phyloP scores from a whole-genome alignment of 2,113 vertebrate genomes.

The Rhinoptilus africanus region DNA sequence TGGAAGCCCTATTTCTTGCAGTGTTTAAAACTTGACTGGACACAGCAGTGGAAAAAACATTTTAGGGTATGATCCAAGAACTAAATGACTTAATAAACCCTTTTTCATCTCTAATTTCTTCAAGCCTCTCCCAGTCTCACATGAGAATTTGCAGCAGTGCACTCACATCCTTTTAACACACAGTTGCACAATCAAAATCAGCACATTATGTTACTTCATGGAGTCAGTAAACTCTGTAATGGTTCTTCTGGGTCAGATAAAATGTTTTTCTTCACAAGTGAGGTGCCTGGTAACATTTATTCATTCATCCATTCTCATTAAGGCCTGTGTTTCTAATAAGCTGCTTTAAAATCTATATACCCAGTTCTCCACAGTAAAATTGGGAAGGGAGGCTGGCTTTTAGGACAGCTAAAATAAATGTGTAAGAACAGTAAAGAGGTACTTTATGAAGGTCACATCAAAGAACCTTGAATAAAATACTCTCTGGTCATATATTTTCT shows the following conservation, averaged over 20 bases:
- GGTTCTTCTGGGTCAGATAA: slow-evolving; percentile 49
- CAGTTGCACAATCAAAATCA: slow-evolving; percentile 35
- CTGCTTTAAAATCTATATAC: background rate
- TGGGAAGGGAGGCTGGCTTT: background rate
- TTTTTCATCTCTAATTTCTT: slow-evolving; percentile 50
- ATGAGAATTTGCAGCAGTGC: background rate
- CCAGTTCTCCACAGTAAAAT: background rate
- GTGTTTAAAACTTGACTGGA: slow-evolving; percentile 46
- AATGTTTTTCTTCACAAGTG: slow-evolving; percentile 39
- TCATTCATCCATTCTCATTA: slow-evolving; percentile 37
- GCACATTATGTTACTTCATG: slow-evolving; percentile 45
- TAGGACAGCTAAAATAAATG: background rate
- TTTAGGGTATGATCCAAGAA: slow-evolving; percentile 27
- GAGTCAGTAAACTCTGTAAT: slow-evolving; percentile 41
- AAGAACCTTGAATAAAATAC: background rate
- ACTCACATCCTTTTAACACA: slow-evolving; percentile 29
- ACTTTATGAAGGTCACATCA: background rate
- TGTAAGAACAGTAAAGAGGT: background rate
- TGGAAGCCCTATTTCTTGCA: slow-evolving; percentile 38
- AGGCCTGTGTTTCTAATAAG: slow-evolving; percentile 15
- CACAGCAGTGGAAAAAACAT: slow-evolving; percentile 33
- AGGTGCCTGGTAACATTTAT: slow-evolving; percentile 33
- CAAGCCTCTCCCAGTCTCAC: slow-evolving; percentile 40
- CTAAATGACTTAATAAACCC: slow-evolving; percentile 16
- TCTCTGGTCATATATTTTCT: background rate